Evolutionary conservation across 2,888 invertebrate genomes (phyloP).

Genomic region (Heliconius cydno): DNA sequence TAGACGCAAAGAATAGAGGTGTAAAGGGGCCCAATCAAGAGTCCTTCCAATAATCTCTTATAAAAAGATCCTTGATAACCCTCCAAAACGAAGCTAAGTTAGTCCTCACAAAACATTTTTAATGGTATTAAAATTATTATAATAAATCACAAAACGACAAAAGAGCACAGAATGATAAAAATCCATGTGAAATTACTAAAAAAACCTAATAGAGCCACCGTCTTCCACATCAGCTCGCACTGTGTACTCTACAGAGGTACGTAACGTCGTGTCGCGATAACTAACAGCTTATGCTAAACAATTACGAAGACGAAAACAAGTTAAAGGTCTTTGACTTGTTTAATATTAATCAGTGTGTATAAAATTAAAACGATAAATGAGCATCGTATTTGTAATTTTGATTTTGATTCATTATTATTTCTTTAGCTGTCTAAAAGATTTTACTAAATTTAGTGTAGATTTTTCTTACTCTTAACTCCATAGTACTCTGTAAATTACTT

Average conservation of each 20-base stretch:
- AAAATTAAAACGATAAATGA: neutral
- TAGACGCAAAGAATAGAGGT: neutral
- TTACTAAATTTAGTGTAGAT: too few relatives aligned
- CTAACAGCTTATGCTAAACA: neutral
- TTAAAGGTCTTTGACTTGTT: slow-evolving; percentile 21
- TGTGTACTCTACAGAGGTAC: neutral
- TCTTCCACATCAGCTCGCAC: neutral
- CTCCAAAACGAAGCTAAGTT: neutral
- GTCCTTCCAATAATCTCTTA: neutral
- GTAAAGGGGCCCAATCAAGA: neutral
- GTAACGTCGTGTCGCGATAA: neutral
- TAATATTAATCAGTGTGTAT: neutral
- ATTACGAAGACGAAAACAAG: slow-evolving; percentile 4
- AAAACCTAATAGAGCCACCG: neutral
- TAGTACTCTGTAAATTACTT: too few relatives aligned
- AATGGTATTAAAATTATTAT: neutral
- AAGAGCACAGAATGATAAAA: neutral
- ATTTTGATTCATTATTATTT: neutral
- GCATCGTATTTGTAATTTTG: neutral
- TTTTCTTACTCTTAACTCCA: too few relatives aligned
- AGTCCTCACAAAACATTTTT: neutral
- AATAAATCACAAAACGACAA: neutral
- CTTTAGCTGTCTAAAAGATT: too few relatives aligned
- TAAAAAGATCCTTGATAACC: neutral
- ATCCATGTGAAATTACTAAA: too few relatives aligned